Percentiles rank a stretch among this genome's conserved stretches.
These are phyloP conservation scores for Melanotaenia pygmaea DNA, from an alignment of 2,797 vertebrate genomes.

Conservation along the genomic window DNA sequence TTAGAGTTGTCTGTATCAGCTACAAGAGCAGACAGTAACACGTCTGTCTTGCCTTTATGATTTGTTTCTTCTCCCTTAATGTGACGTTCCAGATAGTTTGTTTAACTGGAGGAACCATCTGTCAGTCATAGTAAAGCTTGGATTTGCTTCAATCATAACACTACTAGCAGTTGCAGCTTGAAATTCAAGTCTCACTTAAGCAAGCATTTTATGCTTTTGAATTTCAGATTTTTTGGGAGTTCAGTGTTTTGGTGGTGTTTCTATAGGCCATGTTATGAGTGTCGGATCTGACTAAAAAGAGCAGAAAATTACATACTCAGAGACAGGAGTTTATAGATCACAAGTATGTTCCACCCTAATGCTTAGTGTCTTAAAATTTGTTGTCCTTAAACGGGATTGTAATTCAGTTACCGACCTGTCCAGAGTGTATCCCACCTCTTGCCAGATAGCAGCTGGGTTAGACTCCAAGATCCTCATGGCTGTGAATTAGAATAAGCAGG, in stretches of 20 bases:
- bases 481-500: no score
- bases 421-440: no score
- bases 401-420: no score
- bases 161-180: not conserved
- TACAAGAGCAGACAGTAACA: not conserved
- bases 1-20: constrained; percentile 2
- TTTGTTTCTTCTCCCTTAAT: not conserved
- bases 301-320: no score
- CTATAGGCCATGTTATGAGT: no score
- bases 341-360: not conserved
- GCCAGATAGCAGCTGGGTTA: no score
- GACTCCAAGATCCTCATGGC: no score
- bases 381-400: not conserved
- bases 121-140: not conserved
- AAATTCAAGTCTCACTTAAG: not conserved
- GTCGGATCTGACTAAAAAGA: no score
- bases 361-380: no score
- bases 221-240: not conserved
- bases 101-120: not conserved
- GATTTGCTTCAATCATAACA: not conserved
- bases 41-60: not conserved
- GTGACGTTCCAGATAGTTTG: not conserved
- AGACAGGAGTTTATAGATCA: not conserved
- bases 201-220: not conserved
- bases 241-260: no score